phyloP scores from a whole-genome alignment of 2,888 invertebrate genomes.

The Schrankia costaestrigalis region DNA sequence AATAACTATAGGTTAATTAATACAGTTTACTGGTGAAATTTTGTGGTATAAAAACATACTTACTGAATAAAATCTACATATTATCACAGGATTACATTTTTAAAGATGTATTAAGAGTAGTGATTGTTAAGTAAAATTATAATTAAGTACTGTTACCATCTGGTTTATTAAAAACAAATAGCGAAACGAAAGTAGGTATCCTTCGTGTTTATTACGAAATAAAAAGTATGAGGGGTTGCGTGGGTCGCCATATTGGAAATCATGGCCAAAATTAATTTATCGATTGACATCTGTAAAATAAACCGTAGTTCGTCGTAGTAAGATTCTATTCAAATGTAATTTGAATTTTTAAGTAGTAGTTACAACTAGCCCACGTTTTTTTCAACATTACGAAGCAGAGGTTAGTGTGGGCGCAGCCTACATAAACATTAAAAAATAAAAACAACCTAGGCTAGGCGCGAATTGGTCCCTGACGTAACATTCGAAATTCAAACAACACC shows the following conservation, averaged over 20 bases:
- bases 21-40: no score
- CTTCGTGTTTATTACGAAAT: constrained; percentile 61
- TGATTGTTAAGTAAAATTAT: not conserved
- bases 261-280: constrained; percentile 17
- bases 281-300: constrained; percentile 7
- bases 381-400: constrained; percentile 43
- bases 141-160: constrained; percentile 7
- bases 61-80: no score
- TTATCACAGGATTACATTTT: no score
- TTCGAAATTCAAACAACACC: constrained; percentile 35
- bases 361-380: constrained; percentile 63
- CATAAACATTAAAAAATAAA: constrained; percentile 52
- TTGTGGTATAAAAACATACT: no score
- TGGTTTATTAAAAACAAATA: constrained; percentile 22
- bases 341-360: constrained; percentile 36
- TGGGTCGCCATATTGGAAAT: constrained; percentile 49
- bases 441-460: constrained; percentile 47
- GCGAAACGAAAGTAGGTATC: constrained; percentile 56
- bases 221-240: constrained; percentile 53
- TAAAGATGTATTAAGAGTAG: not conserved
- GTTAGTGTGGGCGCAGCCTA: constrained; percentile 65
- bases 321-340: constrained; percentile 20
- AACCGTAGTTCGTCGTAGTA: constrained; percentile 35
- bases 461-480: constrained; percentile 52
- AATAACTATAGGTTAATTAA: no score